Base-by-base conservation (phyloP, 2,797 vertebrate species). In the Manis pentadactyla region DNA sequence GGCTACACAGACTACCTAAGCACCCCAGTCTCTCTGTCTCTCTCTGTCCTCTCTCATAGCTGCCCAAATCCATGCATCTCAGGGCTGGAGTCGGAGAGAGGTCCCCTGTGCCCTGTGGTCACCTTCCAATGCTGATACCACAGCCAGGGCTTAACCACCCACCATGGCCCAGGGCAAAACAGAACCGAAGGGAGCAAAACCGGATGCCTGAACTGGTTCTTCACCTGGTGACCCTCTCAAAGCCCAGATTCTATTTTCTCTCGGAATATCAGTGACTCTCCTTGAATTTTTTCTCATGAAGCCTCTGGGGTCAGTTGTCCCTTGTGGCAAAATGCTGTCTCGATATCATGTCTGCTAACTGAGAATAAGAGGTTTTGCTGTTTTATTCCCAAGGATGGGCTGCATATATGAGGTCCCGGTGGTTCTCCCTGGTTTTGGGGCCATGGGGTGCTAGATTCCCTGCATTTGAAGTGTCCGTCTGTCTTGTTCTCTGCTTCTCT, bases 331-430 rank as follows among this genome's bases (percentile, higher is more conserved):
- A 66, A 27, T 7, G 3, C 73, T 61, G 51, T 14, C 78, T 34
- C 12, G 6, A 5, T 12, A 7, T 27, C 68, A 51, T 27, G 13
- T 23, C 69, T 74, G n/a, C 6, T 31, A 31, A 13, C 27, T 0
- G 17, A 5, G 13, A 5, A 2, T 6, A 3, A 4, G 27, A 13
- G 14, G 1, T 13, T n/a, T 42, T 4, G 7, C n/a, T 39, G 0
- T 27, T 83, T 75, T 46, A 11, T 27, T 53, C 82, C 59, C 66
- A 39, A 34, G 37, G 2, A 5, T 3, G 25, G 25, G 31, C 14
- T 61, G 2, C 8, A 2, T 9, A 17, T 18, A 6, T 4, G 46
- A 68, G n/a, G 29, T 12, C 21, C 3, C 17, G 17, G 5, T 4
- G 57, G n/a, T 39, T 29, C n/a, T 19, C 49, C 17, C 1, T 1